phyloP scores from a whole-genome alignment of 2,888 invertebrate genomes.

The Trilocha varians region DNA sequence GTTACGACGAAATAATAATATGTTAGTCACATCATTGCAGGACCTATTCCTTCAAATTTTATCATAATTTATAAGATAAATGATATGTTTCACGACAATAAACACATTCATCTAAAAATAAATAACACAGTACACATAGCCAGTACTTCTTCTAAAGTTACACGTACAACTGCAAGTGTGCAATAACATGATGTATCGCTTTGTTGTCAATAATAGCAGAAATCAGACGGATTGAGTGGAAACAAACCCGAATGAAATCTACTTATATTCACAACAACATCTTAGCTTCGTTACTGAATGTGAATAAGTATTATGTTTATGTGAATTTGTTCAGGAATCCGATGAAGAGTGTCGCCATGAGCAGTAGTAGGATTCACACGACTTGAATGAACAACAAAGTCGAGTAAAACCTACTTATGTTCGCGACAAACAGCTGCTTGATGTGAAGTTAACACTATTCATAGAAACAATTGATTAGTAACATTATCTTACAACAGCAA shows the following conservation, averaged over 20 bases:
- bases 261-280: slow-evolving; percentile 11
- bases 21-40: too few species aligned
- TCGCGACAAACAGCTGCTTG: background rate
- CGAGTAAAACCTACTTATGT: slow-evolving; percentile 22
- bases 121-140: too few species aligned
- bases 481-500: too few species aligned
- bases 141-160: too few species aligned
- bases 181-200: too few species aligned
- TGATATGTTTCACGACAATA: too few species aligned
- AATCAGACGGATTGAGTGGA: slow-evolving; percentile 9
- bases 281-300: background rate
- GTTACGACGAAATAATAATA: too few species aligned
- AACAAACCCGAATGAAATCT: slow-evolving; percentile 16
- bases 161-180: too few species aligned
- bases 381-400: slow-evolving; percentile 19
- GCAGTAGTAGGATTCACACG: slow-evolving; percentile 17
- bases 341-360: background rate
- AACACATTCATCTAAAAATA: too few species aligned
- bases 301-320: background rate
- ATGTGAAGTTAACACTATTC: background rate
- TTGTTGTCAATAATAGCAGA: slow-evolving; percentile 11
- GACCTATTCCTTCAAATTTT: too few species aligned
- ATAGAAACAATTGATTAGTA: too few species aligned
- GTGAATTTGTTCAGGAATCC: background rate
- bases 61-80: too few species aligned